Evolutionary conservation across 2,113 vertebrate genomes (phyloP).

Genomic region (Parotia lawesii): DNA sequence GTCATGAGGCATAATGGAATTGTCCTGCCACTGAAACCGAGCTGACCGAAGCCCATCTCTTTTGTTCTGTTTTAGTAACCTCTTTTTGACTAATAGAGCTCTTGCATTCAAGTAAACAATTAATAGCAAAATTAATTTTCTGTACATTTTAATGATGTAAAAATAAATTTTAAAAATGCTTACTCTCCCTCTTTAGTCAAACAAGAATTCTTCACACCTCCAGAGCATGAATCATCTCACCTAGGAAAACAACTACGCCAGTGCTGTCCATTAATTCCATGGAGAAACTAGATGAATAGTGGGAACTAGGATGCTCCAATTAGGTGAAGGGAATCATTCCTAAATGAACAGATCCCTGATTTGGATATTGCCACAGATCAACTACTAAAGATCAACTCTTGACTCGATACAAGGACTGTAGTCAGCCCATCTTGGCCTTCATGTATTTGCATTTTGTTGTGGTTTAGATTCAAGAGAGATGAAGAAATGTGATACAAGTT

Average conservation of each 20-base stretch:
- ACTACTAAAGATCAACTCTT: neutral
- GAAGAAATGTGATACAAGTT: neutral
- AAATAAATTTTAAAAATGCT: neutral
- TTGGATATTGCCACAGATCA: neutral
- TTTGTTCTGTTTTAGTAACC: neutral
- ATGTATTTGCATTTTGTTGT: neutral
- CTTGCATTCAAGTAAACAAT: neutral
- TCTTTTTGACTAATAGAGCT: neutral
- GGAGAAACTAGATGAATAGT: neutral
- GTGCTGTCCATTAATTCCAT: neutral
- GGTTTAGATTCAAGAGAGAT: neutral
- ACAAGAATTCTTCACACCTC: neutral
- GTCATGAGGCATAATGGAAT: neutral
- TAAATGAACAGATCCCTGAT: neutral
- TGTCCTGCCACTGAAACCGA: neutral
- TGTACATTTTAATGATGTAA: neutral
- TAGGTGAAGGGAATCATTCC: neutral
- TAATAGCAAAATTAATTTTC: neutral
- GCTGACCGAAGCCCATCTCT: neutral
- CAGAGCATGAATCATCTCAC: neutral
- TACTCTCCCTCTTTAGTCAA: neutral
- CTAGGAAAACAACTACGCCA: neutral
- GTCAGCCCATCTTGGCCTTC: neutral
- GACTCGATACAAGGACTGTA: neutral
- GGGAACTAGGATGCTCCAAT: neutral